phyloP scores from a whole-genome alignment of 1,140 invertebrate genomes.

The Pristionchus pacificus region DNA sequence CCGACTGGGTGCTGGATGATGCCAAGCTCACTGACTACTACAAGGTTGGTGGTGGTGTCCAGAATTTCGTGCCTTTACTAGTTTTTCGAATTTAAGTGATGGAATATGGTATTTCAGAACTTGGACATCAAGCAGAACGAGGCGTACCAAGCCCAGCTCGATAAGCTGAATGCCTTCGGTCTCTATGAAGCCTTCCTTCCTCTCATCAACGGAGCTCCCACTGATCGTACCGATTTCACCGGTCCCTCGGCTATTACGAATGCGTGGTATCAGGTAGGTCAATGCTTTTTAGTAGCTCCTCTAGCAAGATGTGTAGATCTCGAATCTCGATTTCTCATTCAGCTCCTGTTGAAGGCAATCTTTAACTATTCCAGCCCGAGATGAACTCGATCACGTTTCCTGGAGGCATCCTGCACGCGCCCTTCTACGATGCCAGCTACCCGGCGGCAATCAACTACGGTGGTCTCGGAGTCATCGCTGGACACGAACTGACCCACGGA shows the following conservation, averaged over 20 bases:
- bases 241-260: conserved; percentile 5
- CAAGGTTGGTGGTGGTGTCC: too few relatives aligned
- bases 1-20: conserved; percentile 25
- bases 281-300: background rate
- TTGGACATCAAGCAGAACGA: background rate
- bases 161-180: conserved; percentile 4
- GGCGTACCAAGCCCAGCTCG: too few relatives aligned
- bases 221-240: conserved; percentile 16
- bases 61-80: conserved; percentile 6
- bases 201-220: background rate
- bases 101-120: conserved; percentile 7
- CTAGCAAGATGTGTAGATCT: background rate
- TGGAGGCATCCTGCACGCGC: conserved; percentile 28
- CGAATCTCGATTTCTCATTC: conserved; percentile 7
- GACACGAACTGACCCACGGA: conserved; percentile 37
- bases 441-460: conserved; percentile 55
- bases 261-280: conserved; percentile 19
- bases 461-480: conserved; percentile 60
- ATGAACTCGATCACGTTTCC: conserved; percentile 30
- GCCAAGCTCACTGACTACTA: conserved; percentile 16
- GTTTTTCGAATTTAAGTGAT: background rate
- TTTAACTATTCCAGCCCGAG: conserved; percentile 19
- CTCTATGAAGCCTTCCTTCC: background rate
- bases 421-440: conserved; percentile 29
- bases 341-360: too few relatives aligned